These are phyloP conservation scores for Ahaetulla prasina DNA, from an alignment of 2,113 vertebrate genomes.

Conservation along the genomic window DNA sequence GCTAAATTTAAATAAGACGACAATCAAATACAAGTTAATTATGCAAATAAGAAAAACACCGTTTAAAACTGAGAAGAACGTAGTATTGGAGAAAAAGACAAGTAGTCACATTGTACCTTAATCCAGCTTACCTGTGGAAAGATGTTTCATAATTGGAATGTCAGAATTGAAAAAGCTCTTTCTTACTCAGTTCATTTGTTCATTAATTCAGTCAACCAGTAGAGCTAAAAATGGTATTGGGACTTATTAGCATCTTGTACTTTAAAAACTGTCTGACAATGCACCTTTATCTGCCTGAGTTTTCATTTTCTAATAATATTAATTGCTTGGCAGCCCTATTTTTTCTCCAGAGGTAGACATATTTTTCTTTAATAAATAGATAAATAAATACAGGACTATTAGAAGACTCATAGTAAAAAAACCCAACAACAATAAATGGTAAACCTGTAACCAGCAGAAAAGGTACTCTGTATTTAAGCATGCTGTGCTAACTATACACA, in stretches of 20 bases:
- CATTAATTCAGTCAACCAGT: background rate
- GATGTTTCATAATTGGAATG: background rate
- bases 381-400: background rate
- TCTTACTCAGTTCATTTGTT: background rate
- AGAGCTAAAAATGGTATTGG: background rate
- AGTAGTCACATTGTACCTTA: background rate
- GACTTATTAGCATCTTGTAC: background rate
- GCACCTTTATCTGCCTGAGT: background rate
- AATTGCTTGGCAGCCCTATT: background rate
- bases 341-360: background rate
- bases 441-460: background rate
- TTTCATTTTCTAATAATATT: background rate
- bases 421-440: background rate
- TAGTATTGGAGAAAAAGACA: background rate
- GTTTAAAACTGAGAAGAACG: background rate
- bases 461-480: background rate
- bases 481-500: background rate
- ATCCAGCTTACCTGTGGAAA: background rate
- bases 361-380: background rate
- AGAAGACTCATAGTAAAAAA: background rate
- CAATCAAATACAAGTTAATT: background rate
- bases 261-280: background rate
- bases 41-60: background rate
- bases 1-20: background rate
- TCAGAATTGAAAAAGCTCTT: background rate